Base-by-base conservation (phyloP, 2,888 invertebrate genomes). In the Drymonia ruficornis region DNA sequence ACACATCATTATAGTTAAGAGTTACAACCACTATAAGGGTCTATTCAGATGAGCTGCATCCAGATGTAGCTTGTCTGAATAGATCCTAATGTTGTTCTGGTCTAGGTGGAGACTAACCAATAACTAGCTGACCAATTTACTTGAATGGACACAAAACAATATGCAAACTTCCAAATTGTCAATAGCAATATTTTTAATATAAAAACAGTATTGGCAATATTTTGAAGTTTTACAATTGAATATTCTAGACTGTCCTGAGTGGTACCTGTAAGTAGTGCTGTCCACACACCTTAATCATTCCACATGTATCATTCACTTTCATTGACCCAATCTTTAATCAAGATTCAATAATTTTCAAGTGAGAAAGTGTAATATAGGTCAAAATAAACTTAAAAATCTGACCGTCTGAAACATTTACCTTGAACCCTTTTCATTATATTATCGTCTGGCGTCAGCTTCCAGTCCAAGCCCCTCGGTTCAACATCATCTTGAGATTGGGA, bases 361-460 rank as follows among this genome's bases (percentile, higher is more conserved):
- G 44, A 61, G 55, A 63, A 63, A 60, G 65, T 67, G 60, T 60
- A 67, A 61, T 63, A 68, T 54, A 63, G 61, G 55, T 57, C 56
- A 13, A 52, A 62, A 61, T 9, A 58, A 42, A 57, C 56, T 73
- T 83, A 89, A 69, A 78, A 89, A 53, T 87, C 80, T 6, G 84
- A 83, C 50, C 77, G 76, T 51, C 87, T 86, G 61, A 91, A 91
- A 74, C 84, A 86, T 71, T 85, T 89, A 45, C 86, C 79, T 55
- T 83, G 75, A 15, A 91, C 73, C 56, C 83, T 76, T 61, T 84
- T 86, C 38, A 91, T 81, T 29, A 89, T 81, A 64, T 78, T 84
- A 51, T 88, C 84, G 47, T 87, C 84, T 6, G 87, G 87, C 31
- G 85, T 86, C 29, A 87, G 66, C 59, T 83, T 87, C 87, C 88